A percentile compares a stretch with the other conserved stretches of the same genome.
phyloP scores from a whole-genome alignment of 92 coral and sea anemone species.

The Blastomussa wellsi region DNA sequence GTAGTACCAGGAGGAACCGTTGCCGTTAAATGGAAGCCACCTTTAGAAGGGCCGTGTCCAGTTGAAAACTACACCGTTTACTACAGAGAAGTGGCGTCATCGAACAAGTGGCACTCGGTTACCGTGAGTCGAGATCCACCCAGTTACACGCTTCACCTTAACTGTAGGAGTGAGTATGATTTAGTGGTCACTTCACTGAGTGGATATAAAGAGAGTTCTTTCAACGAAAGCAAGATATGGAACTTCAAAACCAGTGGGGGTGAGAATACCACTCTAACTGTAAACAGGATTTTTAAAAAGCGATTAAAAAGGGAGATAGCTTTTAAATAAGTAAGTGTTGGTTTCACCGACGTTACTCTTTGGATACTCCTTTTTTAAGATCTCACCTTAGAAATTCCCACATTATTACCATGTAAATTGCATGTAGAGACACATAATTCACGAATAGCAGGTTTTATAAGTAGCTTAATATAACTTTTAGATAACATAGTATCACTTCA shows the following conservation, averaged over 20 bases:
- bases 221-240: neutral
- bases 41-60: constrained; percentile 33
- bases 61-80: neutral
- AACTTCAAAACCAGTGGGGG: constrained; percentile 16
- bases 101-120: neutral
- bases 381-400: no score
- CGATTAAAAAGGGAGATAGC: no score
- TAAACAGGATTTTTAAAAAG: no score
- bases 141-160: constrained; percentile 5
- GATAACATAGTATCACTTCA: no score
- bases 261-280: neutral
- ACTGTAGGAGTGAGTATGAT: constrained; percentile 3
- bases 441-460: no score
- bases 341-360: no score
- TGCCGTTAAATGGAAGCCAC: constrained; percentile 6
- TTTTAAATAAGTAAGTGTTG: no score
- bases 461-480: no score
- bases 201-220: neutral
- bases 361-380: no score
- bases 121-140: neutral
- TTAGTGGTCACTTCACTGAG: constrained; percentile 3
- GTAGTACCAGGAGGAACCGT: neutral
- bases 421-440: no score
- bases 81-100: constrained; percentile 2
- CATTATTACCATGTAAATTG: no score